Evolutionary conservation across 2,888 invertebrate genomes (phyloP), one percentile per base, ranked within the genome.

Genomic region (Xanthostigma xanthostigma): DNA sequence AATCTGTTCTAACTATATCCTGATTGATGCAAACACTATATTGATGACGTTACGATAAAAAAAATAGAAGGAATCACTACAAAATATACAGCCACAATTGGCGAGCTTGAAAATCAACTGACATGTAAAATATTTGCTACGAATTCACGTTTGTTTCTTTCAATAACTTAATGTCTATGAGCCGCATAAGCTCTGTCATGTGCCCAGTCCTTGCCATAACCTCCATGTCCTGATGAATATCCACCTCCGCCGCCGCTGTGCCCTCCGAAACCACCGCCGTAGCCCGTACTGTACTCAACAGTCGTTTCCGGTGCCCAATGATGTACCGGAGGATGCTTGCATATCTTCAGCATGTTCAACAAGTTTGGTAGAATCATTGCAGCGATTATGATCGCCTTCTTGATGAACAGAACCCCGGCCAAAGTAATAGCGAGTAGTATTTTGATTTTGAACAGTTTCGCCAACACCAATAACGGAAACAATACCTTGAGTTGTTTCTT

Each of bases 401-500:
- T 82, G 53, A 81, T 79, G 56, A 79, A 69, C 54, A 82, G 62
- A 1, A 82, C 75, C 2, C 75, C 70, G 9, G 79, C 63, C 3
- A 81, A 68, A 4, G 81, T 72, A 0, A 81, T 78, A 1, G 79
- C 65, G 27, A 81, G 63, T 40, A 81, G 59, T 10, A 79, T 58
- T 56, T 81, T 79, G 2, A 71, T 65, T 63, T 75, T 76, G 53
- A 75, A 55, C 0, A 75, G 60, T 9, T 75, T 73, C 11, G 76
- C 60, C 2, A 76, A 61, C 0, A 74, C 71, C 35, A 77, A 59
- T 1, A 76, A 60, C 0, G 76, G 76, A 0, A 77, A 57, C 2
- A 76, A 60, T 10, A 75, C 51, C 33, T 56, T 62, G 5, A 74
- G 71, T 8, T 74, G 55, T 58, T 67, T 74, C 66, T 74, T 74